These are phyloP conservation scores for Triplophysa bombifrons DNA, from an alignment of 2,797 vertebrate species.

Conservation along the genomic window DNA sequence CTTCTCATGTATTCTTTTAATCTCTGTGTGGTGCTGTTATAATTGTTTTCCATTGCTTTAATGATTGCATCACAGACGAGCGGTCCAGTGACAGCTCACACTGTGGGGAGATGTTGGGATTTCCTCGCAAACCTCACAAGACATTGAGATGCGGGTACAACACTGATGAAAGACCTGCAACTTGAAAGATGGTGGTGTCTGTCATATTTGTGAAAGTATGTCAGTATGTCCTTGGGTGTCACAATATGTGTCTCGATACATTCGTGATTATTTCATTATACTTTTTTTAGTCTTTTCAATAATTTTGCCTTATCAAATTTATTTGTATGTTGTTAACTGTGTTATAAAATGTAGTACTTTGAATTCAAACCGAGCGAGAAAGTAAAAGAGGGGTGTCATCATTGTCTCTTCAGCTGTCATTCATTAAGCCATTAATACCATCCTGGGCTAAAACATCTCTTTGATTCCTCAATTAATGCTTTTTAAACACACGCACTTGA, in stretches of 20 bases:
- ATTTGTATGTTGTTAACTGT: neutral
- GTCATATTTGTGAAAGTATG: constrained; percentile 13
- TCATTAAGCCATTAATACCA: constrained; percentile 54
- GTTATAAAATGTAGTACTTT: neutral
- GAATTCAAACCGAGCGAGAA: neutral
- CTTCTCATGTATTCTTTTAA: constrained; percentile 49
- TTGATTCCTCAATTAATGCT: constrained; percentile 54
- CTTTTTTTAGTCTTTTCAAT: no score
- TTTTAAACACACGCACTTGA: constrained; percentile 55
- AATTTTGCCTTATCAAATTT: neutral
- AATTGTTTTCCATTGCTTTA: constrained; percentile 49
- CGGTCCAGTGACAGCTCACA: constrained; percentile 41
- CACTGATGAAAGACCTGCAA: constrained; percentile 34
- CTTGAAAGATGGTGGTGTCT: neutral
- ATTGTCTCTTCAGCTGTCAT: constrained; percentile 46
- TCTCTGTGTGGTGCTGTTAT: constrained; percentile 47
- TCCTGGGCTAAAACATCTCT: constrained; percentile 45
- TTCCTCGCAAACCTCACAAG: neutral
- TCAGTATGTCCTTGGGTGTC: neutral
- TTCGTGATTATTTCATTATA: neutral
- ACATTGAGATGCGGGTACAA: constrained; percentile 23
- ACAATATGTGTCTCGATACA: neutral
- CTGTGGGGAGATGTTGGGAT: constrained; percentile 16
- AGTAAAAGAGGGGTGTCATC: neutral
- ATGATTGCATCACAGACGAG: constrained; percentile 32